phyloP scores from a whole-genome alignment of 2,888 invertebrate genomes.

The Mythimna lalbum region DNA sequence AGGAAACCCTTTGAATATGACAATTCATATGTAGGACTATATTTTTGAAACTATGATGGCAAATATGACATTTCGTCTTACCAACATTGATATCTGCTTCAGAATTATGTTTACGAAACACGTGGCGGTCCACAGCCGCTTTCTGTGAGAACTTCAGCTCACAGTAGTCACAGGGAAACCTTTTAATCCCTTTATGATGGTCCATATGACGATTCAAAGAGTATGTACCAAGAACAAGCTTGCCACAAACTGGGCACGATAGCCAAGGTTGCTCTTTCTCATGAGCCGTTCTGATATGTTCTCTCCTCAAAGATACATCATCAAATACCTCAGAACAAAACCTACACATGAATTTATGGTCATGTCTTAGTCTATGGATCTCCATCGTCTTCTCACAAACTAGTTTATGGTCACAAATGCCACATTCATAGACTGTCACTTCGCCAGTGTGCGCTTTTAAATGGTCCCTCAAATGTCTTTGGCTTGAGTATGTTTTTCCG shows the following conservation, averaged over 20 bases:
- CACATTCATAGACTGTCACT: constrained; percentile 24
- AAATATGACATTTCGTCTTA: constrained; percentile 49
- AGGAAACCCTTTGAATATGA: constrained; percentile 18
- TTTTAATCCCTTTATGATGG: constrained; percentile 28
- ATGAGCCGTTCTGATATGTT: neutral
- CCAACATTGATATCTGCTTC: neutral
- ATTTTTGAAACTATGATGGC: constrained; percentile 41
- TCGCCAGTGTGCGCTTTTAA: neutral
- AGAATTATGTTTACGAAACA: constrained; percentile 24
- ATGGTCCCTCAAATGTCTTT: constrained; percentile 42
- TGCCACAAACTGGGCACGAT: constrained; percentile 36
- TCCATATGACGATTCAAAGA: constrained; percentile 45
- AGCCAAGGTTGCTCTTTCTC: neutral
- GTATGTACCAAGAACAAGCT: neutral
- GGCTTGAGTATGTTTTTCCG: constrained; percentile 21
- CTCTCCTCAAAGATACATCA: rapidly evolving
- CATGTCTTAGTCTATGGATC: constrained; percentile 49
- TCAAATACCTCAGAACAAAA: constrained; percentile 38
- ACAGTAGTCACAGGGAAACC: constrained; percentile 31
- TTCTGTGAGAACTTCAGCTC: constrained; percentile 41
- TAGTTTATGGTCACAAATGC: constrained; percentile 26
- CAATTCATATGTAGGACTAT: constrained; percentile 39
- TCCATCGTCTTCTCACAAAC: constrained; percentile 8
- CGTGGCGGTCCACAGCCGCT: constrained; percentile 20
- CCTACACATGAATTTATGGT: constrained; percentile 42